Evolutionary conservation across 2,797 vertebrate species (phyloP).

Genomic region (Chlorospingus semifuscus): DNA sequence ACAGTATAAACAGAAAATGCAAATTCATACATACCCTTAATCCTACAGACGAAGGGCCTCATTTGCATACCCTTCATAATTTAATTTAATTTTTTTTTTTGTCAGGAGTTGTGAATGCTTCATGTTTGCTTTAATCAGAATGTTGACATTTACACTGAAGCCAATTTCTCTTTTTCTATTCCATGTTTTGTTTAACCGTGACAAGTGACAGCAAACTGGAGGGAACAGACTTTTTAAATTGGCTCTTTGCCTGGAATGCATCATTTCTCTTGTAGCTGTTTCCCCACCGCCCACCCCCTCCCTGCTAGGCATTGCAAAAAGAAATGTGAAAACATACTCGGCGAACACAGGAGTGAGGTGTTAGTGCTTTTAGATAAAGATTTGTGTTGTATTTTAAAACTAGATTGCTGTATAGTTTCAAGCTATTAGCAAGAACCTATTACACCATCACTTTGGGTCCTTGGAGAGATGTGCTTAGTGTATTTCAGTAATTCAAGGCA

Average conservation of each 20-base stretch:
- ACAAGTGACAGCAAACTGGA: slow-evolving; percentile 84
- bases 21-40: slow-evolving; percentile 69
- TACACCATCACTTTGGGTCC: slow-evolving; percentile 69
- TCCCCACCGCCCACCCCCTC: neutral
- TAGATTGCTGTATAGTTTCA: slow-evolving; percentile 79
- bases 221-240: slow-evolving; percentile 82
- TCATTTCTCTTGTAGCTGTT: slow-evolving; percentile 79
- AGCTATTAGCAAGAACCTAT: slow-evolving; percentile 82
- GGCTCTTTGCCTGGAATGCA: slow-evolving; percentile 80
- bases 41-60: slow-evolving; percentile 61
- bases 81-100: slow-evolving; percentile 79
- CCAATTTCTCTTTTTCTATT: slow-evolving; percentile 81
- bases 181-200: slow-evolving; percentile 81
- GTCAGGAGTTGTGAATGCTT: slow-evolving; percentile 78
- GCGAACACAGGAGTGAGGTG: slow-evolving; percentile 72
- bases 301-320: slow-evolving; percentile 59
- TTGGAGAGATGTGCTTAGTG: slow-evolving; percentile 77
- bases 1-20: slow-evolving; percentile 63
- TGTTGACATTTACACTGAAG: slow-evolving; percentile 85
- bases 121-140: slow-evolving; percentile 85
- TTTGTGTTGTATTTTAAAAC: slow-evolving; percentile 84
- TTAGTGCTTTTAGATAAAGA: slow-evolving; percentile 83
- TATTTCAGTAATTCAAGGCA: slow-evolving; percentile 83
- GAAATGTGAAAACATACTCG: slow-evolving; percentile 76
- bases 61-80: slow-evolving; percentile 81